These are phyloP conservation scores for Echiichthys vipera DNA, from an alignment of 2,797 vertebrate genomes.

Conservation along the genomic window DNA sequence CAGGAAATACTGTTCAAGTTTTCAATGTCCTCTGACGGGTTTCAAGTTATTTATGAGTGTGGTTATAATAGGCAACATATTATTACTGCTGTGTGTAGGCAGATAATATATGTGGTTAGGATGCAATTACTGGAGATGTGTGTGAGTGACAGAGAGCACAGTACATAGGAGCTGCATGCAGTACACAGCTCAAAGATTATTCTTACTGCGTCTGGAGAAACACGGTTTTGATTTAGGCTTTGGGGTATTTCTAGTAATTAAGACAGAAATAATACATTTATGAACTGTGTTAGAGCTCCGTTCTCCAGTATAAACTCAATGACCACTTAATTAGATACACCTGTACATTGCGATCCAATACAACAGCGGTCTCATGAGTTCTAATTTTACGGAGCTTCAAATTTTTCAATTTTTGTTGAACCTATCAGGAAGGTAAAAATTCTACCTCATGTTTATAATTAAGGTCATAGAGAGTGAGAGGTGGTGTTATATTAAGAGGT, in stretches of 20 bases:
- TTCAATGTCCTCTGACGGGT: constrained; percentile 10
- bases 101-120: constrained; percentile 37
- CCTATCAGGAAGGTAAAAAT: too few species aligned
- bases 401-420: too few species aligned
- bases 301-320: neutral
- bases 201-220: constrained; percentile 14
- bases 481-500: too few species aligned
- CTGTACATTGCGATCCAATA: too few species aligned
- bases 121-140: constrained; percentile 31
- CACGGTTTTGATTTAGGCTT: constrained; percentile 15
- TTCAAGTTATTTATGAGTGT: constrained; percentile 19
- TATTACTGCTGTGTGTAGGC: constrained; percentile 18
- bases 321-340: too few species aligned
- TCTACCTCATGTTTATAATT: too few species aligned
- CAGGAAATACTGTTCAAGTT: constrained; percentile 5
- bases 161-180: constrained; percentile 3
- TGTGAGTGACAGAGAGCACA: constrained; percentile 20
- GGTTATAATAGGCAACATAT: constrained; percentile 21
- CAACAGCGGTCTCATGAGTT: too few species aligned
- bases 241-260: constrained; percentile 16
- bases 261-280: neutral
- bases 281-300: neutral
- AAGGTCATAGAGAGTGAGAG: too few species aligned
- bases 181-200: constrained; percentile 9
- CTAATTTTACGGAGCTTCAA: too few species aligned